phyloP scores from a whole-genome alignment of 2,888 invertebrate genomes.

The Cacoxenus indagator region DNA sequence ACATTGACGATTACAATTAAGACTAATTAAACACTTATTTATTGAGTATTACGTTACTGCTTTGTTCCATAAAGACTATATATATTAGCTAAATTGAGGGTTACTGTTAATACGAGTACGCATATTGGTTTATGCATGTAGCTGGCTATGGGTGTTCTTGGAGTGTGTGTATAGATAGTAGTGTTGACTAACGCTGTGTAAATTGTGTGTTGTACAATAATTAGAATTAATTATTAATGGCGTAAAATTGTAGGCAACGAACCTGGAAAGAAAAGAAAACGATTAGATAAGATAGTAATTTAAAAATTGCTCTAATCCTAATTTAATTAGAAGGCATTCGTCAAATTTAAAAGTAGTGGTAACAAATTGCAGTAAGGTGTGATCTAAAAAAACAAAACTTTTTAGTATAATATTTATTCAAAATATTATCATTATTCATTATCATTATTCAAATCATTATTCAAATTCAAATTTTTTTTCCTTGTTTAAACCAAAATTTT shows the following conservation, averaged over 20 bases:
- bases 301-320: background rate
- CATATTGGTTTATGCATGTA: background rate
- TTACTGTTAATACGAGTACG: constrained; percentile 25
- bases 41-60: no score
- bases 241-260: constrained; percentile 44
- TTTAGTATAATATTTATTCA: background rate
- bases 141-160: background rate
- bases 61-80: no score
- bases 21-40: no score
- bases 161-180: constrained; percentile 17
- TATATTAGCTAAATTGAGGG: no score
- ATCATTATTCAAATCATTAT: no score
- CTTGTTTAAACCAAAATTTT: no score
- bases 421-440: background rate
- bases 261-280: constrained; percentile 44
- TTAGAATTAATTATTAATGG: background rate
- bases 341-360: no score
- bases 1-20: no score
- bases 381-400: background rate
- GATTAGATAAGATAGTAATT: background rate
- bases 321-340: no score
- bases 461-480: no score
- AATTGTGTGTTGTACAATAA: background rate
- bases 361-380: no score
- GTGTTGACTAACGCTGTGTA: constrained; percentile 32